These are phyloP conservation scores for Tokudaia muenninki DNA, from an alignment of 2,797 vertebrate species.

Conservation along the genomic window DNA sequence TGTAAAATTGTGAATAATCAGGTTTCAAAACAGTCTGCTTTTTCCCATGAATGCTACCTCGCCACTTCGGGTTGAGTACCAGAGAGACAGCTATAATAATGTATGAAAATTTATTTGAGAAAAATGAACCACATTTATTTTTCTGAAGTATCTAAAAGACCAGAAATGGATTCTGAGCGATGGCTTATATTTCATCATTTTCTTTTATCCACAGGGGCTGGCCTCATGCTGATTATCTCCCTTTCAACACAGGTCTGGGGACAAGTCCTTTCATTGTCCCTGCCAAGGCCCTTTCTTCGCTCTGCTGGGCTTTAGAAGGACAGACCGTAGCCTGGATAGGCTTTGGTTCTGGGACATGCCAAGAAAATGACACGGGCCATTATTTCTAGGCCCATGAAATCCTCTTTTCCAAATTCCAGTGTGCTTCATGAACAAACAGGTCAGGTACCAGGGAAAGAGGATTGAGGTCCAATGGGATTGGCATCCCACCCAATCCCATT, in stretches of 20 bases:
- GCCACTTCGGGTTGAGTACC: background rate
- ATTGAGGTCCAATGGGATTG: background rate
- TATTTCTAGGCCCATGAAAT: constrained; percentile 59
- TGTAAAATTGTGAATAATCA: background rate
- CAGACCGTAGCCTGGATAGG: constrained; percentile 21
- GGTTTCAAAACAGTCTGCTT: background rate
- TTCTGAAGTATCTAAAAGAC: constrained; percentile 43
- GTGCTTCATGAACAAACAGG: background rate
- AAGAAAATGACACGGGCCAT: constrained; percentile 66
- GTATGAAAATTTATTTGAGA: constrained; percentile 65
- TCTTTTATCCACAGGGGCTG: background rate
- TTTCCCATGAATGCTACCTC: background rate
- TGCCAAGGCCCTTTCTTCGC: constrained; percentile 48
- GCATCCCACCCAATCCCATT: background rate
- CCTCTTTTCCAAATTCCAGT: constrained; percentile 50
- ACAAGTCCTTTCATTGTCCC: constrained; percentile 35
- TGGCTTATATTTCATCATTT: constrained; percentile 30
- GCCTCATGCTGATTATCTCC: constrained; percentile 3
- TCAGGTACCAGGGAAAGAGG: constrained; percentile 18
- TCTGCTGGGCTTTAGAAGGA: constrained; percentile 62
- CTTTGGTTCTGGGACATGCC: constrained; percentile 32
- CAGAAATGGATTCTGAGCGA: constrained; percentile 65
- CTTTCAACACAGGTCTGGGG: background rate
- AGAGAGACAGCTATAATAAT: constrained; percentile 11
- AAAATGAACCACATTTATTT: constrained; percentile 72